A percentile compares a stretch with the other conserved stretches of the same genome.
Conservation (phyloP, 2,797 vertebrate species). For the Hybognathus amarus region DNA sequence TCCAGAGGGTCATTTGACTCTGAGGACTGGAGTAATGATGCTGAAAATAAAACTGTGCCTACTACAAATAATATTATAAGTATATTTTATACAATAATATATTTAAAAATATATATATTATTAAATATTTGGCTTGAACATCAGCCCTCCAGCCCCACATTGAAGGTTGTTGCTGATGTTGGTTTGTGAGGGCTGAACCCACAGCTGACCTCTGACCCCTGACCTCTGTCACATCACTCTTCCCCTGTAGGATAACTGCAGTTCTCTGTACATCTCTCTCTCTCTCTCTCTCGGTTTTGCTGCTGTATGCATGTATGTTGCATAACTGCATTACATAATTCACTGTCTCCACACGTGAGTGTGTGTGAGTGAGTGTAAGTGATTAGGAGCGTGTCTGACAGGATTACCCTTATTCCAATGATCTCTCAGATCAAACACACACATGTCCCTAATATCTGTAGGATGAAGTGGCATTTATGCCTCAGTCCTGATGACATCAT, state of each 20-base stretch:
- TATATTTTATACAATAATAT: too few relatives aligned
- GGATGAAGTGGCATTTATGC: background rate
- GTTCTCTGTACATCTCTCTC: slow-evolving; percentile 79
- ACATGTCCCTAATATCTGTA: background rate
- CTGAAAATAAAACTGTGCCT: background rate
- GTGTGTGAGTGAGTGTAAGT: slow-evolving; percentile 51
- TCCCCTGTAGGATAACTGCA: background rate
- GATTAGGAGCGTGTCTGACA: slow-evolving; percentile 53
- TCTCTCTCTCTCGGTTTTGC: slow-evolving; percentile 48
- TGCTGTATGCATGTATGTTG: slow-evolving; percentile 60
- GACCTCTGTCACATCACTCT: background rate
- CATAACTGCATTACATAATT: slow-evolving; percentile 69
- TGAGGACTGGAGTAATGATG: background rate
- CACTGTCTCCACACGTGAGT: slow-evolving; percentile 61
- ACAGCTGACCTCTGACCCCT: slow-evolving; percentile 26
- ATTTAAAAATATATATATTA: background rate
- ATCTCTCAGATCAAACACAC: slow-evolving; percentile 38
- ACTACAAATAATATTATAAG: too few relatives aligned
- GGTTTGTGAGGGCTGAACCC: background rate
- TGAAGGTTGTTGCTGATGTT: background rate
- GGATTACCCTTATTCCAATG: slow-evolving; percentile 49
- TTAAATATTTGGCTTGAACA: background rate
- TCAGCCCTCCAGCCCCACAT: background rate
- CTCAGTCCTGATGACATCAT: background rate
- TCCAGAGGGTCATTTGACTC: background rate